Conservation (phyloP, 2,888 invertebrate species). For the Rhorus exstirpatorius region DNA sequence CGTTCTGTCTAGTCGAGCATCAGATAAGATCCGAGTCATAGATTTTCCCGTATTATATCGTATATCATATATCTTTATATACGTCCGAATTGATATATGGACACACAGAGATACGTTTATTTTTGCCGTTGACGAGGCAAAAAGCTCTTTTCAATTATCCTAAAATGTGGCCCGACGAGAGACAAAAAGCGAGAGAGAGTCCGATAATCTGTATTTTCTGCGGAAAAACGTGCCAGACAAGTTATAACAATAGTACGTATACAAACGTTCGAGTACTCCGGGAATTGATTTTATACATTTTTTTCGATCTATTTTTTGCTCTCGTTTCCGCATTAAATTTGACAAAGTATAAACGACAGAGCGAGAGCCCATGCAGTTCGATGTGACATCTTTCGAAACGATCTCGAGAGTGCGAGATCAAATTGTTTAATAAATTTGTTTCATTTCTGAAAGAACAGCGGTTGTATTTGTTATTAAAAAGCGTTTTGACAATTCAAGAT, state of each 20-base stretch:
- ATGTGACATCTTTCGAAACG: too few species aligned
- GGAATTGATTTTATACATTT: neutral
- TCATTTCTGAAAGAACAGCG: too few species aligned
- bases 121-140: slow-evolving; percentile 4
- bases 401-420: too few species aligned
- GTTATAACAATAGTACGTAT: neutral
- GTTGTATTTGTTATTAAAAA: too few species aligned
- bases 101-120: neutral
- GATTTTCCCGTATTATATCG: slow-evolving; percentile 28
- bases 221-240: neutral
- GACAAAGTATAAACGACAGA: too few species aligned
- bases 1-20: slow-evolving; percentile 49
- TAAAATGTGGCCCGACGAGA: neutral
- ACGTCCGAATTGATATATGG: neutral
- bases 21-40: slow-evolving; percentile 31
- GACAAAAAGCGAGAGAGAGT: neutral
- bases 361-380: too few species aligned
- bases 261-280: neutral
- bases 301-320: neutral
- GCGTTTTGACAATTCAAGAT: too few species aligned
- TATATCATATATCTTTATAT: slow-evolving; percentile 8
- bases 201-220: neutral
- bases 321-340: too few species aligned
- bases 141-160: neutral
- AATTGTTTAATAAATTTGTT: too few species aligned